Evolutionary conservation across 92 coral and sea anemone species (phyloP).

Genomic region (Porites divaricata): DNA sequence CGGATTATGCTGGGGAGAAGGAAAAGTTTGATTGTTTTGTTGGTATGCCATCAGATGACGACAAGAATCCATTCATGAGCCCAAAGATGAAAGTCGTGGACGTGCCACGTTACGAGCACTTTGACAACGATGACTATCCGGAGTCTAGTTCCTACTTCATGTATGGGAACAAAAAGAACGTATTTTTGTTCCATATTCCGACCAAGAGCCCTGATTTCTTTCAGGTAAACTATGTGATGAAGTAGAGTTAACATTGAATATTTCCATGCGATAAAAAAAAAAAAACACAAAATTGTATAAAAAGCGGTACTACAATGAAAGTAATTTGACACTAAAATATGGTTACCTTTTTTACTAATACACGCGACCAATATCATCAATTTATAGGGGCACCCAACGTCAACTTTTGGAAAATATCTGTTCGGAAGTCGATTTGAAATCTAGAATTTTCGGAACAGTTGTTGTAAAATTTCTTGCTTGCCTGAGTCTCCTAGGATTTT

Average conservation of each 20-base stretch:
- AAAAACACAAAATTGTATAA: neutral
- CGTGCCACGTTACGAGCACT: slow-evolving; percentile 65
- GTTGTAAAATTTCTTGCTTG: no score
- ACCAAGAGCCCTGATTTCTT: slow-evolving; percentile 77
- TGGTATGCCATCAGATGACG: slow-evolving; percentile 45
- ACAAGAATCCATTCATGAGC: slow-evolving; percentile 46
- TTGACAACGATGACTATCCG: slow-evolving; percentile 54
- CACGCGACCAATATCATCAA: no score
- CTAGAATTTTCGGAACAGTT: no score
- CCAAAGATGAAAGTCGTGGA: slow-evolving; percentile 59
- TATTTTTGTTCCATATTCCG: slow-evolving; percentile 80
- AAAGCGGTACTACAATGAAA: no score
- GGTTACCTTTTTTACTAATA: no score
- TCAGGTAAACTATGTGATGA: slow-evolving; percentile 67
- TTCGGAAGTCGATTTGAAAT: no score
- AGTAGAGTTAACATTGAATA: slow-evolving; percentile 37
- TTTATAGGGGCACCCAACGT: no score
- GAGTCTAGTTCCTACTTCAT: slow-evolving; percentile 59
- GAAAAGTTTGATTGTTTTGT: slow-evolving; percentile 64
- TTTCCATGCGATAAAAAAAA: slow-evolving; percentile 45
- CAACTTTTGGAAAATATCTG: no score
- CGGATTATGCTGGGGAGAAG: slow-evolving; percentile 9
- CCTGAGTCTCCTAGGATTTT: no score
- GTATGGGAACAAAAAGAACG: slow-evolving; percentile 69
- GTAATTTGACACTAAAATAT: no score